phyloP scores from a whole-genome alignment of 2,797 vertebrate species.

The Sorex maritimensis region DNA sequence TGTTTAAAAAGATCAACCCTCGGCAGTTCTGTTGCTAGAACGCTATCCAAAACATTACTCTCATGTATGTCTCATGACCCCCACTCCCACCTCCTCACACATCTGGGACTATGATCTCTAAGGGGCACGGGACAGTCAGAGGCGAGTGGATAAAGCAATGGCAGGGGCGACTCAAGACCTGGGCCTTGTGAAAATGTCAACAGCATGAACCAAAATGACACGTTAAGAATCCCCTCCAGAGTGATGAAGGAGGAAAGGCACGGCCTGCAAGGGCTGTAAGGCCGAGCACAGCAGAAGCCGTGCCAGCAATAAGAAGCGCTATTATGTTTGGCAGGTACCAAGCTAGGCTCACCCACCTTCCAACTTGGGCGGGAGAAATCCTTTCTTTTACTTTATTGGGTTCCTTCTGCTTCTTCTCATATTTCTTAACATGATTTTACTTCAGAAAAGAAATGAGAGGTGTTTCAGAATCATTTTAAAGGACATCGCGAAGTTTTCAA shows the following conservation, averaged over 20 bases:
- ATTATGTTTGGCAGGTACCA: no score
- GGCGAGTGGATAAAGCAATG: neutral
- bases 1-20: constrained; percentile 72
- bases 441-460: no score
- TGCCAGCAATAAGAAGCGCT: neutral
- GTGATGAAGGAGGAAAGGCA: neutral
- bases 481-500: neutral
- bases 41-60: constrained; percentile 44
- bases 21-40: constrained; percentile 76
- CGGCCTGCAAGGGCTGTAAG: neutral
- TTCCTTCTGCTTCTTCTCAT: no score
- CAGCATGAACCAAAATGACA: constrained; percentile 30
- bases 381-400: no score
- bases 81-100: no score
- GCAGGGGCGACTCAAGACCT: neutral
- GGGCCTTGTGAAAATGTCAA: neutral
- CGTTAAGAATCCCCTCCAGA: neutral
- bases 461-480: constrained; percentile 2
- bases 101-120: neutral
- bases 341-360: no score
- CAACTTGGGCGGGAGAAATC: no score
- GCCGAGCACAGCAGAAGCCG: no score
- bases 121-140: neutral
- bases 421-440: no score
- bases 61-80: neutral